Evolutionary conservation across 1,140 invertebrate genomes (phyloP).

Genomic region (Rhopalosiphum maidis): DNA sequence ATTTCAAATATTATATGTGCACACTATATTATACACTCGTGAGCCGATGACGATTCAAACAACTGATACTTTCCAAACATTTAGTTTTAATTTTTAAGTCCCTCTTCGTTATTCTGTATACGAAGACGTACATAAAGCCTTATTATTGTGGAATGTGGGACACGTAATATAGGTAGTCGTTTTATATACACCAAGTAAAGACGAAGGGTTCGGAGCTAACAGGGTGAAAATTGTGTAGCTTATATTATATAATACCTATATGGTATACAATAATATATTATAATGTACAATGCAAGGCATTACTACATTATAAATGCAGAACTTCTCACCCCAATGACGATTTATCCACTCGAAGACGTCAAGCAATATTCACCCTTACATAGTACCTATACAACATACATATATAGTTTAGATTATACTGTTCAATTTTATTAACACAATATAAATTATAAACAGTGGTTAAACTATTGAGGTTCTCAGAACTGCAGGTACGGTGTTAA

Average conservation of each 20-base stretch:
- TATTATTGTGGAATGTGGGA: not conserved
- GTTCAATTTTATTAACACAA: not conserved
- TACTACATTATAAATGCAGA: not conserved
- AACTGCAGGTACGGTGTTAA: not conserved
- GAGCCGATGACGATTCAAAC: too few species aligned
- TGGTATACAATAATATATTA: not conserved
- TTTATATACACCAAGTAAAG: not conserved
- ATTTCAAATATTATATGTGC: too few species aligned
- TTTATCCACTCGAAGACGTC: not conserved
- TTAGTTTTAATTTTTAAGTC: too few species aligned
- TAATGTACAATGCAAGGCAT: not conserved
- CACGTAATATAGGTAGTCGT: not conserved
- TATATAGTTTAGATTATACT: not conserved
- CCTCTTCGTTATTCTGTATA: too few species aligned
- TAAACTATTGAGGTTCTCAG: not conserved
- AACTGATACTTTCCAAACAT: too few species aligned
- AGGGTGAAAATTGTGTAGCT: too few species aligned
- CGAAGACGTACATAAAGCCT: not conserved
- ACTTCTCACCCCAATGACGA: not conserved
- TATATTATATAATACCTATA: too few species aligned
- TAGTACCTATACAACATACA: not conserved
- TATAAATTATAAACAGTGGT: not conserved
- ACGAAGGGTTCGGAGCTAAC: too few species aligned
- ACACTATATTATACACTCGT: too few species aligned
- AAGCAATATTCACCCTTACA: not conserved